These are phyloP conservation scores for Pristionchus exspectatus DNA, from an alignment of 2,888 invertebrate species.

Conservation along the genomic window DNA sequence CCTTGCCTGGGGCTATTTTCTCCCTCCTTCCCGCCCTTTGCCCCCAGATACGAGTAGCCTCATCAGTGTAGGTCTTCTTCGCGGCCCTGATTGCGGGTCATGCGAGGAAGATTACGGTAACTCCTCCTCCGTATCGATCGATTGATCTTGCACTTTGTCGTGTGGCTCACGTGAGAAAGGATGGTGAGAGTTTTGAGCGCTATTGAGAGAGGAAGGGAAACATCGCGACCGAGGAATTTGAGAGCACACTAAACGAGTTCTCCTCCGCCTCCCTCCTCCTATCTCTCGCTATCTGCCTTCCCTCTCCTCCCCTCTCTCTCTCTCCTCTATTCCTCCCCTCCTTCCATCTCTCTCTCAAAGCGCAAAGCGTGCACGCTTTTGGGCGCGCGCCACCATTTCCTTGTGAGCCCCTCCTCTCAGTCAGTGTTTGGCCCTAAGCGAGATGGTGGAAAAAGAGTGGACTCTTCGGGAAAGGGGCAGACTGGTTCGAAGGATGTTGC, in stretches of 20 bases:
- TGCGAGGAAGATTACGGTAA: neutral
- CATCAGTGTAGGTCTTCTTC: neutral
- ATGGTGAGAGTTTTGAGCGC: slow-evolving; percentile 22
- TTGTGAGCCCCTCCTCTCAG: slow-evolving; percentile 16
- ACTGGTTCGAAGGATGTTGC: slow-evolving; percentile 37
- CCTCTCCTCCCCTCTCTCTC: neutral
- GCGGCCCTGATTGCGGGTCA: neutral
- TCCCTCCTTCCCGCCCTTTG: neutral
- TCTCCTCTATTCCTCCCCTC: neutral
- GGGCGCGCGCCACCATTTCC: slow-evolving; percentile 28
- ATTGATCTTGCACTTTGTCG: neutral
- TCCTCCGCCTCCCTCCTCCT: slow-evolving; percentile 13
- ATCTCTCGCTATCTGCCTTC: neutral
- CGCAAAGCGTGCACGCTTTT: slow-evolving; percentile 37
- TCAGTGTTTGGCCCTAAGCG: neutral
- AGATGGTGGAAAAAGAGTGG: slow-evolving; percentile 27
- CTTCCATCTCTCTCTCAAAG: slow-evolving; percentile 9
- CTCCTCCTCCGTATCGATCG: neutral
- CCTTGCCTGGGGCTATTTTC: neutral
- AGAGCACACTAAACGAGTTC: slow-evolving; percentile 3
- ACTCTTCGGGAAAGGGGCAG: slow-evolving; percentile 9
- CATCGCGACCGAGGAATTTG: neutral
- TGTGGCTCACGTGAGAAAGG: neutral
- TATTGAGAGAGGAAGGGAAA: neutral
- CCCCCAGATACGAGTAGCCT: neutral